Conservation (phyloP, 2,888 invertebrate species). For the Apodemia mormo region DNA sequence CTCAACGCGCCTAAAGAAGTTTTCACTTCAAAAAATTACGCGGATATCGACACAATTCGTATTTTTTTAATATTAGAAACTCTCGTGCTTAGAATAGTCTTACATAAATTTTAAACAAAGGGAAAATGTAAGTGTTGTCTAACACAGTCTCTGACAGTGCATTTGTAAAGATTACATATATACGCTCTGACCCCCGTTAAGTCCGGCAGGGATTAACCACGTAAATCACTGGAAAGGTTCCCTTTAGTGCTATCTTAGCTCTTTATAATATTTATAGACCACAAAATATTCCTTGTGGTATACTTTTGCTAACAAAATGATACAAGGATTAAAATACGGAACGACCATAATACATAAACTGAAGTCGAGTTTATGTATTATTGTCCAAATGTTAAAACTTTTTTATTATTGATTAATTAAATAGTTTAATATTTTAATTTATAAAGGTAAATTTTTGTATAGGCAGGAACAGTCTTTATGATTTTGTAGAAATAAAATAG, state of each 20-base stretch:
- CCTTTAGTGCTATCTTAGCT: constrained; percentile 2
- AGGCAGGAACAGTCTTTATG: no score
- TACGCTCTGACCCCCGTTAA: constrained; percentile 1
- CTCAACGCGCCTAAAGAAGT: no score
- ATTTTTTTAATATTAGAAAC: no score
- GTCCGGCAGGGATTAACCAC: constrained; percentile 1
- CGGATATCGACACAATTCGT: no score
- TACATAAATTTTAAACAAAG: background rate
- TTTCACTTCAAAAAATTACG: no score
- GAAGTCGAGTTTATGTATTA: no score
- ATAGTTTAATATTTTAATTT: no score
- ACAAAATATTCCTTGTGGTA: constrained; percentile 1
- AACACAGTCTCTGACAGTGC: background rate
- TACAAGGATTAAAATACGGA: background rate
- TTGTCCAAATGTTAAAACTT: no score
- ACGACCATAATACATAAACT: background rate
- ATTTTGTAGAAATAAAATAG: no score
- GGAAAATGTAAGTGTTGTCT: background rate
- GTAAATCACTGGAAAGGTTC: constrained; percentile 13
- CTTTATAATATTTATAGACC: constrained; percentile 3
- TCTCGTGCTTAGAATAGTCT: no score
- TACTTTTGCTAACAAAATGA: background rate
- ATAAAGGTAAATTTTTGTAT: no score
- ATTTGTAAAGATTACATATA: constrained; percentile 10
- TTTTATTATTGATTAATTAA: no score